A percentile compares a stretch with the other conserved stretches of the same genome.
phyloP scores from a whole-genome alignment of 2,888 invertebrate species.

The Thymelicus acteon region DNA sequence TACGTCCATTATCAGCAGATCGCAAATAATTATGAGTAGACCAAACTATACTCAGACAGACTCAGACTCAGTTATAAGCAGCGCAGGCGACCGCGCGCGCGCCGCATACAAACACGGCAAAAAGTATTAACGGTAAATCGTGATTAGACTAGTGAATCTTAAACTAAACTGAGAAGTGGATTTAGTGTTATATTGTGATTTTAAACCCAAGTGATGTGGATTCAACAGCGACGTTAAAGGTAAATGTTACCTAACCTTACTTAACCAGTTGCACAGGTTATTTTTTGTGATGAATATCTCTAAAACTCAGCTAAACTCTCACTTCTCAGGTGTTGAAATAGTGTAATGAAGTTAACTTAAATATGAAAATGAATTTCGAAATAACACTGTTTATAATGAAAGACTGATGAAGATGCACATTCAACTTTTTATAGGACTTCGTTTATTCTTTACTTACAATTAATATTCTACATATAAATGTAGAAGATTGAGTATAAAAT shows the following conservation, averaged over 20 bases:
- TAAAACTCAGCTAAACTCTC: background rate
- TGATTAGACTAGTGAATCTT: constrained; percentile 27
- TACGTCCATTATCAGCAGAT: constrained; percentile 43
- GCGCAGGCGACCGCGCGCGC: constrained; percentile 43
- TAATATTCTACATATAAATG: too few relatives aligned
- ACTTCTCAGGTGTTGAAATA: too few relatives aligned
- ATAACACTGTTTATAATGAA: too few relatives aligned
- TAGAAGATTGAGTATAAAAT: too few relatives aligned
- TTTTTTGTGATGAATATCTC: constrained; percentile 6
- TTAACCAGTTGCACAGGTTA: constrained; percentile 26
- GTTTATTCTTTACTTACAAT: too few relatives aligned
- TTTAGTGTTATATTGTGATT: background rate
- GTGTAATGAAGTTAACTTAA: too few relatives aligned
- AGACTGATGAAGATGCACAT: too few relatives aligned
- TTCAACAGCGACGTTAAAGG: constrained; percentile 9
- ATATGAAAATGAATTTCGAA: too few relatives aligned
- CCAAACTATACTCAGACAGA: constrained; percentile 24
- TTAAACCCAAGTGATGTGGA: constrained; percentile 11
- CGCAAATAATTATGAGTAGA: constrained; percentile 40
- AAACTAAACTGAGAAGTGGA: background rate
- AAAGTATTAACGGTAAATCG: constrained; percentile 44
- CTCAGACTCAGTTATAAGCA: constrained; percentile 41
- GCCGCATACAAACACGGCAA: constrained; percentile 37
- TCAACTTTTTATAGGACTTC: too few relatives aligned
- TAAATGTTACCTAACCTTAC: background rate